Evolutionary conservation across 2,113 vertebrate genomes (phyloP).

Genomic region (Grantiella picta): DNA sequence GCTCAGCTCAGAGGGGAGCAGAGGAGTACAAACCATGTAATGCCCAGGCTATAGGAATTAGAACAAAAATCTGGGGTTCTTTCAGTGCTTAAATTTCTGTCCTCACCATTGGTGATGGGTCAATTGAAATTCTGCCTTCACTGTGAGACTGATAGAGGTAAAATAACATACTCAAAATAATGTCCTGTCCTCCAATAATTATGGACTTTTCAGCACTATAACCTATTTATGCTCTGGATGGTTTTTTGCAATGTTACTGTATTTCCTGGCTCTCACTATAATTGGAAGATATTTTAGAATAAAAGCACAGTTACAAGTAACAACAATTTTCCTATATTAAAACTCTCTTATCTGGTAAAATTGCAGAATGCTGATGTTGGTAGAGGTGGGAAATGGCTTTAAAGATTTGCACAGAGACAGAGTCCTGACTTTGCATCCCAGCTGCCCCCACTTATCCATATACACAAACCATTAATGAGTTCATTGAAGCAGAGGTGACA

Average conservation of each 20-base stretch:
- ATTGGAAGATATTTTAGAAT: not conserved
- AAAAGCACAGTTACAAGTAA: not conserved
- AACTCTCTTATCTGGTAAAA: not conserved
- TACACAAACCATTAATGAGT: not conserved
- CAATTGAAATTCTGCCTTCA: not conserved
- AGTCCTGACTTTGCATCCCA: not conserved
- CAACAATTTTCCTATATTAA: not conserved
- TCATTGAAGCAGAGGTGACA: not conserved
- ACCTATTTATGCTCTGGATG: not conserved
- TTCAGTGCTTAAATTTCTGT: not conserved
- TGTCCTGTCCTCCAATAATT: not conserved
- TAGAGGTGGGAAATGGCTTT: not conserved
- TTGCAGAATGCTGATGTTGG: not conserved
- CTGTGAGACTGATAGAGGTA: not conserved
- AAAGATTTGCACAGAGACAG: not conserved
- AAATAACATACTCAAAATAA: not conserved
- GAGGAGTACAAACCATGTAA: not conserved
- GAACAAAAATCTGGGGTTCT: not conserved
- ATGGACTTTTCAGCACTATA: not conserved
- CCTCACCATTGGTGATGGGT: not conserved
- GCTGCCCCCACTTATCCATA: fast-evolving
- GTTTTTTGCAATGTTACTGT: not conserved
- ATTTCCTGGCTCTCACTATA: not conserved
- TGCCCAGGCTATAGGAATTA: not conserved
- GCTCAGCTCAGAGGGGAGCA: not conserved